Conservation (phyloP, 1,140 invertebrate genomes). For the Lepidurus arcticus region DNA sequence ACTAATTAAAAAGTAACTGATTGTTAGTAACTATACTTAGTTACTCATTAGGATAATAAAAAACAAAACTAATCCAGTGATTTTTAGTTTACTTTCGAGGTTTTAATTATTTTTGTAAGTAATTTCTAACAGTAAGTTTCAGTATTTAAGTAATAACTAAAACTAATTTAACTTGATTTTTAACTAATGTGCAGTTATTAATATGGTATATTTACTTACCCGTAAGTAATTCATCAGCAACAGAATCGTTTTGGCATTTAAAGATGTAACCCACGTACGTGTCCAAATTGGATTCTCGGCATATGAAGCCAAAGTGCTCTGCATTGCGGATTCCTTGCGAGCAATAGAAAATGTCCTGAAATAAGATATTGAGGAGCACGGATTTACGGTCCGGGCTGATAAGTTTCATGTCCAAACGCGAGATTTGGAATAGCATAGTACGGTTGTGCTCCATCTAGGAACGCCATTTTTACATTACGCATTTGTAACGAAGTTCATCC, state of each 20-base stretch:
- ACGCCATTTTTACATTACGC: not conserved
- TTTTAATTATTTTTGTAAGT: too few relatives aligned
- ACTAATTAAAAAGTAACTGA: too few relatives aligned
- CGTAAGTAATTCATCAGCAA: slow-evolving; percentile 69
- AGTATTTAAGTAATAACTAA: too few relatives aligned
- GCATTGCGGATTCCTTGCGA: slow-evolving; percentile 72
- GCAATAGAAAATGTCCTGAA: slow-evolving; percentile 81
- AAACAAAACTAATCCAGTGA: too few relatives aligned
- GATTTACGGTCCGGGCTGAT: slow-evolving; percentile 89
- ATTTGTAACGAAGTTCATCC: not conserved
- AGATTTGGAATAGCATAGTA: slow-evolving; percentile 85
- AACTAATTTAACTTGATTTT: not conserved
- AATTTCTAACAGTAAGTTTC: too few relatives aligned
- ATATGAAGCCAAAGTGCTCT: slow-evolving; percentile 91
- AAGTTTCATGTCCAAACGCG: slow-evolving; percentile 74
- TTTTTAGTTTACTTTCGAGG: too few relatives aligned
- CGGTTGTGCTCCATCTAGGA: slow-evolving; percentile 66
- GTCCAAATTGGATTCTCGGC: slow-evolving; percentile 61
- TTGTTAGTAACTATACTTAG: too few relatives aligned
- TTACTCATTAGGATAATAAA: too few relatives aligned
- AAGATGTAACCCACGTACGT: slow-evolving; percentile 80
- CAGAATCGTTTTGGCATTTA: slow-evolving; percentile 76
- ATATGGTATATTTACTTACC: slow-evolving; percentile 48
- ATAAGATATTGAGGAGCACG: slow-evolving; percentile 74
- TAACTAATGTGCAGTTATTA: not conserved